A percentile compares a stretch with the other conserved stretches of the same genome.
phyloP scores from a whole-genome alignment of 1,140 invertebrate species.

The Caenorhabditis briggsae region DNA sequence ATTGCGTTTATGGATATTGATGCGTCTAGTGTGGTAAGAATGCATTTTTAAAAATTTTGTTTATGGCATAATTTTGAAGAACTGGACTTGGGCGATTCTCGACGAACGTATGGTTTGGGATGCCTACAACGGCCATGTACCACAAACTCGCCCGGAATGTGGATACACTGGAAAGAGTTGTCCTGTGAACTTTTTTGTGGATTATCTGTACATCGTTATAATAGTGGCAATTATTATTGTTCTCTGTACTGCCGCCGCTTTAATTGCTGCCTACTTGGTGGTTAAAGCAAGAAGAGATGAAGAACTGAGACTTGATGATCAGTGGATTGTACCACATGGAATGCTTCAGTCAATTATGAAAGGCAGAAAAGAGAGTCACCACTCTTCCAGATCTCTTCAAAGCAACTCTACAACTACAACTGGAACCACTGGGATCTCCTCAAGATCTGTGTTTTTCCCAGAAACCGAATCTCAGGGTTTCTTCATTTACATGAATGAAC shows the following conservation, averaged over 20 bases:
- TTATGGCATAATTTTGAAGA: background rate
- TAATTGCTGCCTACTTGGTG: background rate
- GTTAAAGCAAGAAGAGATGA: slow-evolving; percentile 46
- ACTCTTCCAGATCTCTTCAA: slow-evolving; percentile 48
- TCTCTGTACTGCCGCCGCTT: slow-evolving; percentile 36
- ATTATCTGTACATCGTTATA: slow-evolving; percentile 56
- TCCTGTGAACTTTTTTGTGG: slow-evolving; percentile 54
- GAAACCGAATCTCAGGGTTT: slow-evolving; percentile 72
- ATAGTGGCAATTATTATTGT: slow-evolving; percentile 37
- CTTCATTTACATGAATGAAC: slow-evolving; percentile 71
- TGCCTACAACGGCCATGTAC: slow-evolving; percentile 41
- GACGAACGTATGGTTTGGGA: slow-evolving; percentile 27
- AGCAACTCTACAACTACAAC: slow-evolving; percentile 17
- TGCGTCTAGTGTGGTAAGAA: slow-evolving; percentile 16
- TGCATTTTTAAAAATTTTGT: too few species aligned
- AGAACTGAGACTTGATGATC: slow-evolving; percentile 21
- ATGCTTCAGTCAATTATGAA: slow-evolving; percentile 49
- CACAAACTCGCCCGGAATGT: slow-evolving; percentile 52
- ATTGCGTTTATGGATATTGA: slow-evolving; percentile 49
- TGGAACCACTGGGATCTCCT: slow-evolving; percentile 40
- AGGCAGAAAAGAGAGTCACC: slow-evolving; percentile 40
- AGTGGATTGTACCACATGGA: slow-evolving; percentile 38
- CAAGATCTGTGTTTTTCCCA: slow-evolving; percentile 2
- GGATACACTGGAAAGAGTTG: slow-evolving; percentile 57
- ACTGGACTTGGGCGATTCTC: slow-evolving; percentile 11